Conservation (phyloP, 2,888 invertebrate genomes). For the Cheilosia pagana region DNA sequence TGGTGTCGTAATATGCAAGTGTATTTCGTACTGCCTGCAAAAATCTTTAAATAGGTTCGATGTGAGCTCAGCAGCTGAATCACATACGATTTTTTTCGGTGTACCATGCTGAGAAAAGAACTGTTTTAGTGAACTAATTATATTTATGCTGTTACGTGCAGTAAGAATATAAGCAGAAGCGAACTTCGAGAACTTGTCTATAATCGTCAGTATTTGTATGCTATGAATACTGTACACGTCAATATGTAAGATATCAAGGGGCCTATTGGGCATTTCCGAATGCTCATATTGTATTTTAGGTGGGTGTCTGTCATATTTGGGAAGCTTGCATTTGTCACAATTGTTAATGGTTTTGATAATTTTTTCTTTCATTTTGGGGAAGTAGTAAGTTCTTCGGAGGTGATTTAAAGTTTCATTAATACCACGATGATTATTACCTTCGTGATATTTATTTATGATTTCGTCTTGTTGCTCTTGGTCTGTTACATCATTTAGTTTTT, state of each 20-base stretch:
- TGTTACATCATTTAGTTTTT: slow-evolving; percentile 1
- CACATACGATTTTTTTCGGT: slow-evolving; percentile 1
- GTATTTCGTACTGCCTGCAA: neutral
- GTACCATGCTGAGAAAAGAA: slow-evolving; percentile 10
- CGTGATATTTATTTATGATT: slow-evolving; percentile 1
- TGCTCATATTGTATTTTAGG: neutral
- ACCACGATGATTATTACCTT: neutral
- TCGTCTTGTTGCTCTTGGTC: neutral
- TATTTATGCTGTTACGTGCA: slow-evolving; percentile 10
- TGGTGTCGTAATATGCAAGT: neutral
- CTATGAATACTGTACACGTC: slow-evolving; percentile 5
- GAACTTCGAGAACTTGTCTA: slow-evolving; percentile 18
- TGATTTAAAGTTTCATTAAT: slow-evolving; percentile 6
- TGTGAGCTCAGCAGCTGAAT: neutral
- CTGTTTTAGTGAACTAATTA: neutral
- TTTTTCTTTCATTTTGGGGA: neutral
- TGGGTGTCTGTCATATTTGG: slow-evolving; percentile 2
- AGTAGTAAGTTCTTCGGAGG: slow-evolving; percentile 2
- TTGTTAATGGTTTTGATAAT: neutral
- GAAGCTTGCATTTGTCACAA: neutral
- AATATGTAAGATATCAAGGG: neutral
- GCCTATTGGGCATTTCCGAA: neutral
- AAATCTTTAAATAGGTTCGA: slow-evolving; percentile 8
- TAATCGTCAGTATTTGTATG: neutral
- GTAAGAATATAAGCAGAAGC: neutral